Base-by-base conservation (phyloP, 1,140 invertebrate species). In the Atta cephalotes region DNA sequence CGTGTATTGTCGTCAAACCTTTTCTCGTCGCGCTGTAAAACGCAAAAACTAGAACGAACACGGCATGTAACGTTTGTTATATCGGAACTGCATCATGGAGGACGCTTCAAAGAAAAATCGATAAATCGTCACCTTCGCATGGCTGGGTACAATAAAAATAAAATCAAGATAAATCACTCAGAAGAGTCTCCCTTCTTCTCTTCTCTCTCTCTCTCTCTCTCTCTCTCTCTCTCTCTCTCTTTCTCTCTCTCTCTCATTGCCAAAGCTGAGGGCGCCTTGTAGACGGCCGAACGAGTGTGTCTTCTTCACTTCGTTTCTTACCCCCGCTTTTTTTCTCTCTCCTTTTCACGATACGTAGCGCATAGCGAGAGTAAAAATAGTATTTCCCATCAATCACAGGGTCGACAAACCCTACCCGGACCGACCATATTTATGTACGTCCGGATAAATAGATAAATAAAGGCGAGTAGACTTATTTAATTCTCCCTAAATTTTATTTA, bases 131-230 rank as follows among this genome's bases (percentile, higher is more conserved):
- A 71, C 78, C 66, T 81, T 81, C 85, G 85, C 77, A 71, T 89
- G 86, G 81, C 84, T 65, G 85, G 86, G 28, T 7, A 79, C 87
- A 92, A 91, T 92, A 91, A 92, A 92, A 91, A 88, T 91, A 62
- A 92, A 92, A 92, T 92, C 89, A 87, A 88, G 89, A 92, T 92
- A 91, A 91, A 91, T 91, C 85, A 87, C 88, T 66, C 31, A 39
- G 45, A 53, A 28, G 31, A 78, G 49, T 58, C 62, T 53, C 39
- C 18, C 16, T 60, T 18, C 18, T 14, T 45, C 31, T 80, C 12
- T n/a, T 78, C 35, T 35, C 45, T 56, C 9, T n/a, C 45, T 25
- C 3, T 21, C 31, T 56, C 9, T 21, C 31, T 56, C 9, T 45
- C 31, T 80, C 12, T n/a, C 21, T 78, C 35, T 35, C 45, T 56